phyloP scores from a whole-genome alignment of 2,888 invertebrate species.

The Erannis defoliaria region DNA sequence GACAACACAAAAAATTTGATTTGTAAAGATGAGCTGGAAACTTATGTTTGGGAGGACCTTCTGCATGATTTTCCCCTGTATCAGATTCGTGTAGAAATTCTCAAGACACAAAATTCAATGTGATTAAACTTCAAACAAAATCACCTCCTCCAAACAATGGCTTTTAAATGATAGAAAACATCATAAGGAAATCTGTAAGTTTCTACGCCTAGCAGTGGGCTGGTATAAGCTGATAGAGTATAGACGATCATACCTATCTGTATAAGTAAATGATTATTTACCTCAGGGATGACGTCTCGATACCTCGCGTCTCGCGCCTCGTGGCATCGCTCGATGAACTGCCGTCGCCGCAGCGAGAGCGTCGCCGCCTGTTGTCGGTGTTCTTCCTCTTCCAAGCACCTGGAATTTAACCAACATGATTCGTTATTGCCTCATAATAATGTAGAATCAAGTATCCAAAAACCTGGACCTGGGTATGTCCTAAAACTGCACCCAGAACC shows the following conservation, averaged over 20 bases:
- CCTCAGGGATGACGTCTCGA: slow-evolving; percentile 73
- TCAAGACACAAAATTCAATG: too few relatives aligned
- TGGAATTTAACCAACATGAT: slow-evolving; percentile 41
- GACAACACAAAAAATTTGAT: not conserved
- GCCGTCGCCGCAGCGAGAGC: slow-evolving; percentile 75
- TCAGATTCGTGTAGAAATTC: not conserved
- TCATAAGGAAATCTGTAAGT: too few relatives aligned
- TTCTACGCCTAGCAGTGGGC: too few relatives aligned
- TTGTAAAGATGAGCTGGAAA: not conserved
- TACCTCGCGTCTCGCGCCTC: slow-evolving; percentile 69
- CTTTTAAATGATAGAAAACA: too few relatives aligned
- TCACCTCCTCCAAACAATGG: too few relatives aligned
- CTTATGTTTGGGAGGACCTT: not conserved
- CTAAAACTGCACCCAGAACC: too few relatives aligned
- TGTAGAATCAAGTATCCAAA: too few relatives aligned
- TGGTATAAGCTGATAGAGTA: too few relatives aligned
- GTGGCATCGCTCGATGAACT: slow-evolving; percentile 82
- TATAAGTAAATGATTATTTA: slow-evolving; percentile 7
- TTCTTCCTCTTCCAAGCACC: slow-evolving; percentile 76
- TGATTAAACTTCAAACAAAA: too few relatives aligned
- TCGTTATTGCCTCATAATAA: not conserved
- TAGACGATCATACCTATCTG: too few relatives aligned
- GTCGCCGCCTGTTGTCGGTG: slow-evolving; percentile 57
- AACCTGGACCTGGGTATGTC: too few relatives aligned
- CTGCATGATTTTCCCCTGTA: not conserved